Evolutionary conservation across 1,140 invertebrate species (phyloP).

Genomic region (Galleria mellonella): DNA sequence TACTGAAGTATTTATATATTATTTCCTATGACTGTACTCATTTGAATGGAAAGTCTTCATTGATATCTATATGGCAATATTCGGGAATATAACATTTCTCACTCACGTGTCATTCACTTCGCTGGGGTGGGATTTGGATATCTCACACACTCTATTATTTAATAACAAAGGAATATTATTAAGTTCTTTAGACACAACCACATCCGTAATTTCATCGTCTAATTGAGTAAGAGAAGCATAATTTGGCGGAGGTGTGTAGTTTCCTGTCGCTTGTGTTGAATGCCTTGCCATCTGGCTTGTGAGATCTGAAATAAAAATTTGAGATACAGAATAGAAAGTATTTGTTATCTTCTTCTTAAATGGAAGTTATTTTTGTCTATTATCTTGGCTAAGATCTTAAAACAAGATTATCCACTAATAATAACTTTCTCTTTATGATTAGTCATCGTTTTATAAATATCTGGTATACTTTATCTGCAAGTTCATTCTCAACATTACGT

Average conservation of each 20-base stretch:
- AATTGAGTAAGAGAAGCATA: slow-evolving; percentile 36
- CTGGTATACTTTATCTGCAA: too few species aligned
- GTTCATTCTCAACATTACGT: too few species aligned
- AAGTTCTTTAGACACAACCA: slow-evolving; percentile 33
- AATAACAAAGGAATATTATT: slow-evolving; percentile 35
- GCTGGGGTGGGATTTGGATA: slow-evolving; percentile 14
- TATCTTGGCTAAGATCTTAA: too few species aligned
- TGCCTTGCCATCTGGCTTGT: slow-evolving; percentile 39
- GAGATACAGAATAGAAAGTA: slow-evolving; percentile 1
- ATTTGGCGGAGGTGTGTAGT: slow-evolving; percentile 37
- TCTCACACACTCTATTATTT: slow-evolving; percentile 11
- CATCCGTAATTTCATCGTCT: slow-evolving; percentile 41
- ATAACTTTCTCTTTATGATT: too few species aligned
- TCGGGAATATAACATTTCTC: too few species aligned
- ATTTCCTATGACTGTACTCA: too few species aligned
- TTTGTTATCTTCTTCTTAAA: not conserved
- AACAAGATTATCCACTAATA: too few species aligned
- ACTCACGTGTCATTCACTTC: slow-evolving; percentile 43
- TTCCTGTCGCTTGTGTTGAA: slow-evolving; percentile 18
- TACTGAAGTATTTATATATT: too few species aligned
- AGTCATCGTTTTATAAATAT: too few species aligned
- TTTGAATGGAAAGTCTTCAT: too few species aligned
- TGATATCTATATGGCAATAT: too few species aligned
- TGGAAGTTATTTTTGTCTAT: not conserved
- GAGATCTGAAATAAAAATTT: slow-evolving; percentile 39